These are phyloP conservation scores for Actinostola sp. DNA, from an alignment of 92 coral and sea anemone species.

Conservation along the genomic window DNA sequence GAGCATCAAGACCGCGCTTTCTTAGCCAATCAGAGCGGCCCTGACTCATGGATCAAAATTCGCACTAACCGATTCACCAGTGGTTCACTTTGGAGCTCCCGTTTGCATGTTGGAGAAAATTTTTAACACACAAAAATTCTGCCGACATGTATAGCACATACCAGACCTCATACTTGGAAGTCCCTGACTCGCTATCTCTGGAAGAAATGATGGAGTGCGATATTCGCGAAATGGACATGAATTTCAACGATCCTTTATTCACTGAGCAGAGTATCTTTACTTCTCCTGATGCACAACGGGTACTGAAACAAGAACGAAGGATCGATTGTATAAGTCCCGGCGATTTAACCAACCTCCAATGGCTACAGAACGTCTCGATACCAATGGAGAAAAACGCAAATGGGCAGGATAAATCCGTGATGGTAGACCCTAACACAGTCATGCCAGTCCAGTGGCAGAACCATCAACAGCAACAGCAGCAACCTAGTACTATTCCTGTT, in stretches of 20 bases:
- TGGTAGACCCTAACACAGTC: constrained; percentile 99
- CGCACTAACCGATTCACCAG: constrained; percentile 98
- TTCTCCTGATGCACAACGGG: constrained; percentile 73
- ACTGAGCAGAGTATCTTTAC: constrained; percentile 68
- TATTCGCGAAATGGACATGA: constrained; percentile 90
- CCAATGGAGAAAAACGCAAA: constrained; percentile 89
- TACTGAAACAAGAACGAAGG: constrained; percentile 78
- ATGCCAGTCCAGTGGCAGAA: constrained; percentile 96
- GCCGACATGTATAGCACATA: constrained; percentile 81
- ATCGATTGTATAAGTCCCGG: constrained; percentile 73
- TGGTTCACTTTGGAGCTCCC: constrained; percentile 19
- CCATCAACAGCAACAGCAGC: constrained; percentile 62
- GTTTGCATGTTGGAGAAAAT: constrained; percentile 59
- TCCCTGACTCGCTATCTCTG: constrained; percentile 80
- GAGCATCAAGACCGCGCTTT: constrained; percentile 58
- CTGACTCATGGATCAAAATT: constrained; percentile 82
- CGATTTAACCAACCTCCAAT: constrained; percentile 96
- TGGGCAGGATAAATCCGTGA: constrained; percentile 73
- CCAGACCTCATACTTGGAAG: constrained; percentile 67
- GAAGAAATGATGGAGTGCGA: constrained; percentile 99
- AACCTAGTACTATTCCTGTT: constrained; percentile 66
- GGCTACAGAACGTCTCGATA: constrained; percentile 98
- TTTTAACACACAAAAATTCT: constrained; percentile 40
- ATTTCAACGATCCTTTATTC: constrained; percentile 97
- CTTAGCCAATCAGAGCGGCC: constrained; percentile 78